Conservation (phyloP, 2,113 vertebrate species). For the Ceyx melanurus region DNA sequence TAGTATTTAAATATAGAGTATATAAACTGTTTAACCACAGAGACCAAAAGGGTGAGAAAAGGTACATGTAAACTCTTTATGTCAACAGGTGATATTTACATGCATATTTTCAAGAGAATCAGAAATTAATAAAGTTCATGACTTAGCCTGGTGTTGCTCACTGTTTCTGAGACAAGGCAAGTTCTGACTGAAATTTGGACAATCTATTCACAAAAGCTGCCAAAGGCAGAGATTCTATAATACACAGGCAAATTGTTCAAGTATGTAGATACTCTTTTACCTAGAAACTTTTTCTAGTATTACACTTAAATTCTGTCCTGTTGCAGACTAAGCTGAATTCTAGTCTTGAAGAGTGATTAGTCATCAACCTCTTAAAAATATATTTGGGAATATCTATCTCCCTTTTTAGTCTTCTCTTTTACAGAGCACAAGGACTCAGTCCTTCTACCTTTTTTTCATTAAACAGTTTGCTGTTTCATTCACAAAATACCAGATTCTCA, state of each 20-base stretch:
- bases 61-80: fast-evolving
- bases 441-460: not conserved
- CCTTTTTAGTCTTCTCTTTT: not conserved
- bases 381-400: not conserved
- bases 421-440: not conserved
- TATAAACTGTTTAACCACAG: not conserved
- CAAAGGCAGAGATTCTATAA: not conserved
- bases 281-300: not conserved
- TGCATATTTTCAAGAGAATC: not conserved
- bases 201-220: not conserved
- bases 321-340: not conserved
- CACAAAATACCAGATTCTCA: not conserved
- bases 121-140: not conserved
- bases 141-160: not conserved
- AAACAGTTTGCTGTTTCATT: not conserved
- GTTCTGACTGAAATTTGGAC: not conserved
- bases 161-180: not conserved
- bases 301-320: not conserved
- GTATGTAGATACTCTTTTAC: not conserved
- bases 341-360: not conserved
- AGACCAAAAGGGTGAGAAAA: not conserved
- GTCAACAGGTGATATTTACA: not conserved
- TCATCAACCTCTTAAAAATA: not conserved
- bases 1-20: not conserved
- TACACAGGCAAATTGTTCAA: not conserved